These are phyloP conservation scores for Takifugu bimaculatus DNA, from an alignment of 2,113 vertebrate genomes.

Conservation along the genomic window DNA sequence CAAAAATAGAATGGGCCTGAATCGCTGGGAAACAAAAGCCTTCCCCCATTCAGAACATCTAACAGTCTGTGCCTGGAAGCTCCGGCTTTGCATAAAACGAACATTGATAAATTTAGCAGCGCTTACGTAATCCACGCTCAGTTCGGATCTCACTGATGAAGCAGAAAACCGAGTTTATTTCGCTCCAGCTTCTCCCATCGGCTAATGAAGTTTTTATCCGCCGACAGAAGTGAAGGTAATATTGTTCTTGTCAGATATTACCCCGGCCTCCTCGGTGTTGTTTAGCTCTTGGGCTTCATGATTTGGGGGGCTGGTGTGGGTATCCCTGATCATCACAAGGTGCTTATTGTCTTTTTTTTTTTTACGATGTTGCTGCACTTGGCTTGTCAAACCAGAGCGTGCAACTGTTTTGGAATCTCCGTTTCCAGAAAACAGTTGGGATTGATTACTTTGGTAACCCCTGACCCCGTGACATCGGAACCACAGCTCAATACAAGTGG, in stretches of 20 bases:
- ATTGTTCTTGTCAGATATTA: constrained; percentile 25
- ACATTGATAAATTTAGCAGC: constrained; percentile 77
- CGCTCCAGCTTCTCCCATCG: constrained; percentile 39
- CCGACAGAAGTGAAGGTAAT: constrained; percentile 1
- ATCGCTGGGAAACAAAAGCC: constrained; percentile 64
- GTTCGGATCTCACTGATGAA: constrained; percentile 75
- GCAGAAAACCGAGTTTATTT: constrained; percentile 69
- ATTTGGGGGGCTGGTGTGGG: too few relatives aligned
- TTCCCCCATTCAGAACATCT: constrained; percentile 48
- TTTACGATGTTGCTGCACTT: too few relatives aligned
- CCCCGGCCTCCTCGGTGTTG: too few relatives aligned
- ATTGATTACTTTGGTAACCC: too few relatives aligned
- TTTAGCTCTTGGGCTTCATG: too few relatives aligned
- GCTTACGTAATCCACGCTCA: constrained; percentile 71
- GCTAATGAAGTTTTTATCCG: constrained; percentile 52
- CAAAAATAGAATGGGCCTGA: constrained; percentile 61
- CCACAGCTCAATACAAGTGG: too few relatives aligned
- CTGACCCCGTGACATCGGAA: too few relatives aligned
- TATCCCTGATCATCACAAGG: too few relatives aligned
- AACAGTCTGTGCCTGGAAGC: constrained; percentile 65
- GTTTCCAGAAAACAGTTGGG: too few relatives aligned
- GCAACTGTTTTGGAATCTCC: too few relatives aligned
- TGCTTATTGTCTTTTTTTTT: too few relatives aligned
- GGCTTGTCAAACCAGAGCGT: too few relatives aligned
- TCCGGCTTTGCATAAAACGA: constrained; percentile 74